A percentile compares a stretch with the other conserved stretches of the same genome.
phyloP scores from a whole-genome alignment of 2,797 vertebrate species.

The Gymnothorax javanicus region DNA sequence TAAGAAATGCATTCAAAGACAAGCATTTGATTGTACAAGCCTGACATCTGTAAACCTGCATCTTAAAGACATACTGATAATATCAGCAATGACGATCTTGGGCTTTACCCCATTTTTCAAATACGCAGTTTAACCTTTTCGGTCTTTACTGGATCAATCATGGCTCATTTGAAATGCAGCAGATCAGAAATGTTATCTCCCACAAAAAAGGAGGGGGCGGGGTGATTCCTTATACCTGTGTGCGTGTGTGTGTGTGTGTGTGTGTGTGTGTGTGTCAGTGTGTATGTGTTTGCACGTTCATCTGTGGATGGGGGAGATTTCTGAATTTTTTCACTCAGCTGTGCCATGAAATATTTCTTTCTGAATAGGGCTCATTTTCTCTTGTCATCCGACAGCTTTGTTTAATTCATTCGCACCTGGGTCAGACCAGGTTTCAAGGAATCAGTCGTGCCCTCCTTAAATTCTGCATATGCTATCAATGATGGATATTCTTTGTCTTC shows the following conservation, averaged over 20 bases:
- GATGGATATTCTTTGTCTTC: slow-evolving; percentile 61
- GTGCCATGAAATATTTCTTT: slow-evolving; percentile 45
- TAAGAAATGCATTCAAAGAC: not conserved
- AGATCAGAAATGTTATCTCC: too few species aligned
- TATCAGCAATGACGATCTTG: not conserved
- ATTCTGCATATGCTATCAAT: slow-evolving; percentile 59
- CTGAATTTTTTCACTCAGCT: not conserved
- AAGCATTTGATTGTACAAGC: not conserved
- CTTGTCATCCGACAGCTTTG: slow-evolving; percentile 30
- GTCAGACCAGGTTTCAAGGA: slow-evolving; percentile 39
- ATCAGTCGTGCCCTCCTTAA: slow-evolving; percentile 55
- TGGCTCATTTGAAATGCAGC: not conserved
- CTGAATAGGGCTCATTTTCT: slow-evolving; percentile 16
- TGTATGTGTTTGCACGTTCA: too few species aligned
- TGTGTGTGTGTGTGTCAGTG: not conserved
- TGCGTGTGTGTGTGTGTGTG: not conserved
- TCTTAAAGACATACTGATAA: not conserved
- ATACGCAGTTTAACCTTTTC: not conserved
- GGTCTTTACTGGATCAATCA: not conserved
- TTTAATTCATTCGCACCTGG: slow-evolving; percentile 49
- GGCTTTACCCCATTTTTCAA: not conserved
- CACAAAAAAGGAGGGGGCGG: too few species aligned
- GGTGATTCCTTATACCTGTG: not conserved
- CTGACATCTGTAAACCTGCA: not conserved
- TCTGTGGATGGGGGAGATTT: not conserved